Conservation (phyloP, 2,888 invertebrate genomes). For the Ceriagrion tenellum region DNA sequence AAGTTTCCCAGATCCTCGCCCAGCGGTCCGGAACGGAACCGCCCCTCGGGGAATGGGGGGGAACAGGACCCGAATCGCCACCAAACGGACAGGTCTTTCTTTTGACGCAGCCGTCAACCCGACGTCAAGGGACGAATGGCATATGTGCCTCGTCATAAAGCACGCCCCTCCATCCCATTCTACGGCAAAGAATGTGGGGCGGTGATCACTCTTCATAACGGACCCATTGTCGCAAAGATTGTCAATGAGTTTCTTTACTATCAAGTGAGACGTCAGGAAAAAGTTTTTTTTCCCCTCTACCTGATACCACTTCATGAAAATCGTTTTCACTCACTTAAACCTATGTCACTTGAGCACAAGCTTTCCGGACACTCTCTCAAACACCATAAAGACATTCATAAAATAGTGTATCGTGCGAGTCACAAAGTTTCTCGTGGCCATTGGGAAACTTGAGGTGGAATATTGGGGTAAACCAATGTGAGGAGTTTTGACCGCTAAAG, state of each 20-base stretch:
- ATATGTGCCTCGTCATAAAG: conserved; percentile 2
- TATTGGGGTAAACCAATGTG: too few species aligned
- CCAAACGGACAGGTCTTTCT: not conserved
- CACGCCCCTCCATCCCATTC: not conserved
- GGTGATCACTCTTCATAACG: not conserved
- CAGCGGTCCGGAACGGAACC: not conserved
- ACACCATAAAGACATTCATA: too few species aligned
- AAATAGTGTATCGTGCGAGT: too few species aligned
- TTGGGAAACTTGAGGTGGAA: too few species aligned
- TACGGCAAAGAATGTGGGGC: not conserved
- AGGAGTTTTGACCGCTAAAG: too few species aligned
- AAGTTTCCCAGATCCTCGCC: too few species aligned
- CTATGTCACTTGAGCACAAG: too few species aligned
- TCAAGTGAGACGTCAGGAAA: not conserved
- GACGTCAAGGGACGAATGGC: not conserved
- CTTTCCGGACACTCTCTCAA: too few species aligned
- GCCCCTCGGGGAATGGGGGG: not conserved
- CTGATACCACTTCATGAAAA: not conserved
- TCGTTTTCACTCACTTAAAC: not conserved
- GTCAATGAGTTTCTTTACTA: not conserved
- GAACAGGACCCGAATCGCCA: not conserved
- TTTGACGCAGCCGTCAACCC: not conserved
- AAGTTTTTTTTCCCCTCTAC: not conserved
- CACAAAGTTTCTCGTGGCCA: too few species aligned
- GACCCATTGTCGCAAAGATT: not conserved